Conservation (phyloP, 2,888 invertebrate species). For the Malacosoma neustria region DNA sequence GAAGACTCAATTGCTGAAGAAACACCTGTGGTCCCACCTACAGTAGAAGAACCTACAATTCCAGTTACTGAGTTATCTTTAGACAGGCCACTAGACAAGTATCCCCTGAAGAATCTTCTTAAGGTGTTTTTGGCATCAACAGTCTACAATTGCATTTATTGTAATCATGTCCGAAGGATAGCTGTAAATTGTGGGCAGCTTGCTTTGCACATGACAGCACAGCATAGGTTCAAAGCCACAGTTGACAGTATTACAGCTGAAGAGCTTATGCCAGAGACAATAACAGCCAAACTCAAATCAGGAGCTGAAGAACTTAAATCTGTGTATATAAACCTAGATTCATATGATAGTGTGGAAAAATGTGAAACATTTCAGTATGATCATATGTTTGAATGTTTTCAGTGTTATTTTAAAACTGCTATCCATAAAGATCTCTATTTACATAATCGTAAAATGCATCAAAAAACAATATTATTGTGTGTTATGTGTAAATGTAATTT, state of each 20-base stretch:
- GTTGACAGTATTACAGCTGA: conserved; percentile 86
- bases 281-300: conserved; percentile 78
- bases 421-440: conserved; percentile 90
- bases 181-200: conserved; percentile 89
- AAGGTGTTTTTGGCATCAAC: conserved; percentile 84
- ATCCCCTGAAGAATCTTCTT: conserved; percentile 80
- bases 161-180: conserved; percentile 89
- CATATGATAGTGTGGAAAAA: conserved; percentile 78
- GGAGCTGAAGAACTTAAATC: conserved; percentile 76
- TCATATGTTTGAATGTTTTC: conserved; percentile 88
- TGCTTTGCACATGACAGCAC: conserved; percentile 84
- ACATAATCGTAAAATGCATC: conserved; percentile 91
- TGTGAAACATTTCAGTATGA: conserved; percentile 75
- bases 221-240: conserved; percentile 86
- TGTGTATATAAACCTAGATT: conserved; percentile 82
- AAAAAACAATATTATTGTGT: conserved; percentile 86
- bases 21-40: conserved; percentile 34
- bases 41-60: conserved; percentile 69
- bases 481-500: conserved; percentile 92
- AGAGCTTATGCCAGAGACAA: conserved; percentile 81
- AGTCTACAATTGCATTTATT: conserved; percentile 84
- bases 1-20: conserved; percentile 50
- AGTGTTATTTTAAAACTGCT: conserved; percentile 85
- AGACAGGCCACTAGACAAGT: conserved; percentile 83
- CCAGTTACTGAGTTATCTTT: conserved; percentile 81